These are phyloP conservation scores for Noctua janthina DNA, from an alignment of 2,888 invertebrate genomes.

Conservation along the genomic window DNA sequence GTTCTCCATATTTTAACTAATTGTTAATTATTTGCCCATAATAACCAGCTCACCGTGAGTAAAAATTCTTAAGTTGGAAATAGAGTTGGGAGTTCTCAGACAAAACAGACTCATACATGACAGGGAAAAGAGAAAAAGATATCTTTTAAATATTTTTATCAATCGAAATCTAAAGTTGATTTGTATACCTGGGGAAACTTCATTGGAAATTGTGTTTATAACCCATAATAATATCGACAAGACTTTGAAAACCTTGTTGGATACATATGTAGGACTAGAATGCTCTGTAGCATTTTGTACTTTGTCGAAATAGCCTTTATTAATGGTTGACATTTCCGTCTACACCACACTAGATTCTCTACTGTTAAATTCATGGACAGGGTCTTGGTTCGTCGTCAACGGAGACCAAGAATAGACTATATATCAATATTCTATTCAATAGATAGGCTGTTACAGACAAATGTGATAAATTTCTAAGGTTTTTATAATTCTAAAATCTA, in stretches of 20 bases:
- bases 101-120: too few relatives aligned
- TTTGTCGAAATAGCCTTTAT: not conserved
- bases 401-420: constrained; percentile 3
- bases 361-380: constrained; percentile 33
- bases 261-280: not conserved
- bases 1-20: not conserved
- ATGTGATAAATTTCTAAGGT: not conserved
- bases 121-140: not conserved
- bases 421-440: constrained; percentile 19
- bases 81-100: not conserved
- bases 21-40: not conserved
- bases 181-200: too few relatives aligned
- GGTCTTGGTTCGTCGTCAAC: not conserved
- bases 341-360: not conserved
- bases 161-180: not conserved
- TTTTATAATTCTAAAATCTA: not conserved
- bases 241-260: not conserved
- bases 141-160: not conserved
- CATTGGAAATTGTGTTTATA: not conserved
- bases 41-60: not conserved
- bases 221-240: not conserved
- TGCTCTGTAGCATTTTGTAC: not conserved
- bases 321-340: constrained; percentile 21
- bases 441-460: not conserved
- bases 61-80: not conserved